Evolutionary conservation across 2,113 vertebrate species (phyloP).

Genomic region (Eupsittula cactorum): DNA sequence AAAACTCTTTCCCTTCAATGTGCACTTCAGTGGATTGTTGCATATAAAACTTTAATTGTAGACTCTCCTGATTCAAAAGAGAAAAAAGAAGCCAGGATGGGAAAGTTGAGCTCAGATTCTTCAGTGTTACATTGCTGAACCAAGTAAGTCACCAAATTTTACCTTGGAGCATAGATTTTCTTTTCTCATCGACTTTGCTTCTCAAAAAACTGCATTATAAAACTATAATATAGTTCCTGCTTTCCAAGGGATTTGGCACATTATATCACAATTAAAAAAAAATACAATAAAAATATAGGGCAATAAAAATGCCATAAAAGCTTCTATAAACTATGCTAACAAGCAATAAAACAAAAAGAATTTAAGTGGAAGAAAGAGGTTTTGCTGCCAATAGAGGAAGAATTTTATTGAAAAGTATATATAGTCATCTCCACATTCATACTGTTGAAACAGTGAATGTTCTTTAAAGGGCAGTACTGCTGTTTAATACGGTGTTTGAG

Average conservation of each 20-base stretch:
- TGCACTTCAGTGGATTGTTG: not conserved
- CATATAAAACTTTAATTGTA: not conserved
- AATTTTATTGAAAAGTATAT: conserved; percentile 41
- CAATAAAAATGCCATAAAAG: conserved; percentile 39
- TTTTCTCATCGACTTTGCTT: not conserved
- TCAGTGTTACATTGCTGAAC: not conserved
- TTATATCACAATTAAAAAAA: conserved; percentile 55
- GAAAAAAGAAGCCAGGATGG: not conserved
- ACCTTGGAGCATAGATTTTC: not conserved
- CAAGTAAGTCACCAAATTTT: not conserved
- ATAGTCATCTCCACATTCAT: not conserved
- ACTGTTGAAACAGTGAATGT: not conserved
- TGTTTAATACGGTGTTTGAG: not conserved
- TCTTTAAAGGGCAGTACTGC: conserved; percentile 20
- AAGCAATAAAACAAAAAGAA: conserved; percentile 56
- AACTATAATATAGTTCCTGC: not conserved
- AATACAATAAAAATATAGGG: conserved; percentile 23
- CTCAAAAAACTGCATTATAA: not conserved
- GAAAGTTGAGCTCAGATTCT: not conserved
- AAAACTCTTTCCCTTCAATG: not conserved
- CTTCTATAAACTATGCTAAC: conserved; percentile 58
- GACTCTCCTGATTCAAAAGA: not conserved
- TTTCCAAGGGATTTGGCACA: conserved; percentile 37
- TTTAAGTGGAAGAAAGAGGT: not conserved
- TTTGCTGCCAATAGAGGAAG: conserved; percentile 27